These are phyloP conservation scores for Copidosoma aretas DNA, from an alignment of 2,888 invertebrate species.

Conservation along the genomic window DNA sequence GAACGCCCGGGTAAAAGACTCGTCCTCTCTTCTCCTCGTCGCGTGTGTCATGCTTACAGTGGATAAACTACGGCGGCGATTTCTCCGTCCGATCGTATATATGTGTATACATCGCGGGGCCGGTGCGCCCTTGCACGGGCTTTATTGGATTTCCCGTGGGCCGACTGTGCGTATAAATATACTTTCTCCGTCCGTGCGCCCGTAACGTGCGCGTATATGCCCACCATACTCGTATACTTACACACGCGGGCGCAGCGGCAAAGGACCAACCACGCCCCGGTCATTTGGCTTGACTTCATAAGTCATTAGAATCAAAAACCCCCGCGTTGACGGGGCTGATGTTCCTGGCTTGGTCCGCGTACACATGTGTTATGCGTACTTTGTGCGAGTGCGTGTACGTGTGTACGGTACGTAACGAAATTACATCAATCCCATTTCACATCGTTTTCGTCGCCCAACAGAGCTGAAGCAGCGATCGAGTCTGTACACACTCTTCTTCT, in stretches of 20 bases:
- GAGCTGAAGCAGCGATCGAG: too few species aligned
- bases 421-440: slow-evolving; percentile 63
- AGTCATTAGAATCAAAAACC: slow-evolving; percentile 61
- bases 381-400: too few species aligned
- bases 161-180: slow-evolving; percentile 34
- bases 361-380: too few species aligned
- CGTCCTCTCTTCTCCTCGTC: too few species aligned
- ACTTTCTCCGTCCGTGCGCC: slow-evolving; percentile 32
- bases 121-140: slow-evolving; percentile 36
- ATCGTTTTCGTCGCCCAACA: slow-evolving; percentile 60
- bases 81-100: slow-evolving; percentile 3
- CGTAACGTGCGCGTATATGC: background rate
- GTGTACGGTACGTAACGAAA: slow-evolving; percentile 59
- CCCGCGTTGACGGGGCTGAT: slow-evolving; percentile 16
- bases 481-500: slow-evolving; percentile 43
- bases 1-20: slow-evolving; percentile 41
- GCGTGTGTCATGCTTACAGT: background rate
- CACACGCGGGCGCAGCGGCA: slow-evolving; percentile 33
- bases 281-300: slow-evolving; percentile 63
- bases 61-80: background rate
- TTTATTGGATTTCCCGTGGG: slow-evolving; percentile 56
- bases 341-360: background rate
- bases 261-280: slow-evolving; percentile 48
- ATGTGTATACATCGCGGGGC: background rate
- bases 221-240: background rate